Conservation (phyloP, 2,888 invertebrate species). For the Luffia ferchaultella region DNA sequence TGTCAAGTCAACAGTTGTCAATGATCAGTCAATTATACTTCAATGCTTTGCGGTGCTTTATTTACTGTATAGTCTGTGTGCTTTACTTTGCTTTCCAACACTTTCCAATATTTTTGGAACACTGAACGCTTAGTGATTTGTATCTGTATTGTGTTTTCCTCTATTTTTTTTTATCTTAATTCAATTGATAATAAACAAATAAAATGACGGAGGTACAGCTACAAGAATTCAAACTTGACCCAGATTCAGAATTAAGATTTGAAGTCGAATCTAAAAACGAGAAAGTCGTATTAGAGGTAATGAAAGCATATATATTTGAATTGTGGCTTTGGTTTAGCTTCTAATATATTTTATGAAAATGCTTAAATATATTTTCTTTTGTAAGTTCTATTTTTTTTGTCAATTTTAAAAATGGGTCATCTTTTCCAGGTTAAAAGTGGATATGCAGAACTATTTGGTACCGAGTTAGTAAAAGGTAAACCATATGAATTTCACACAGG, state of each 20-base stretch:
- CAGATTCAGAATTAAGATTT: slow-evolving; percentile 91
- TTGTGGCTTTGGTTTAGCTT: too few relatives aligned
- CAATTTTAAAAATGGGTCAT: too few relatives aligned
- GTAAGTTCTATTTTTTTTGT: too few relatives aligned
- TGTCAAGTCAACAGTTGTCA: too few relatives aligned
- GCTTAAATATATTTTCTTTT: too few relatives aligned
- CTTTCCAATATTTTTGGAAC: neutral
- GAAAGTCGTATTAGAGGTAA: slow-evolving; percentile 80
- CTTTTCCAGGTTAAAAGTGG: slow-evolving; percentile 81
- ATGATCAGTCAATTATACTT: too few relatives aligned
- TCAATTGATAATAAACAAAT: neutral
- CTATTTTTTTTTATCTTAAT: neutral
- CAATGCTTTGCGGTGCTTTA: too few relatives aligned
- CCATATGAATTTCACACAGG: slow-evolving; percentile 89
- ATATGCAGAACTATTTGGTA: slow-evolving; percentile 95
- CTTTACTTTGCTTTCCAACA: too few relatives aligned
- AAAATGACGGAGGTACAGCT: slow-evolving; percentile 57
- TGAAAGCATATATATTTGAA: neutral
- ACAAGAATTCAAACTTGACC: slow-evolving; percentile 83
- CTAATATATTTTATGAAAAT: too few relatives aligned
- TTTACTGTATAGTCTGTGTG: too few relatives aligned
- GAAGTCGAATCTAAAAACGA: slow-evolving; percentile 91
- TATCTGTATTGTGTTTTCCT: neutral
- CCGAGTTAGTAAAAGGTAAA: slow-evolving; percentile 92
- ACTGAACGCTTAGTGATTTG: neutral